Conservation (phyloP, 2,113 vertebrate genomes). For the Prunella fulvescens region DNA sequence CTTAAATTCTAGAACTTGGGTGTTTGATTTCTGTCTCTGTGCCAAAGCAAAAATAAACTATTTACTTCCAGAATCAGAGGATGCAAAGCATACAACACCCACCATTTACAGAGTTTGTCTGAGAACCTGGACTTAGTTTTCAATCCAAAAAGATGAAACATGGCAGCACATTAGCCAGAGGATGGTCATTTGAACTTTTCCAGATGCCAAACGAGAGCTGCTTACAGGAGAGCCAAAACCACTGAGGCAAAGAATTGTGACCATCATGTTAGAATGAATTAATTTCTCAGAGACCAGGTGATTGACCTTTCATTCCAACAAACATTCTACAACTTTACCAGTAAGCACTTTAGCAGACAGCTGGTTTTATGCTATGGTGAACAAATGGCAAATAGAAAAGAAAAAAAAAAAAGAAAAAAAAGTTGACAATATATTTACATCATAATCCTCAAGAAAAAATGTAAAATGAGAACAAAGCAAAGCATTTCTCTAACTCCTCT, state of each 20-base stretch:
- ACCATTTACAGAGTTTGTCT: neutral
- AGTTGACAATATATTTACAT: neutral
- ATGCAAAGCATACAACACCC: neutral
- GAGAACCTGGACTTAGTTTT: neutral
- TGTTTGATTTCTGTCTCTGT: neutral
- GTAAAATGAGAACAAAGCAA: neutral
- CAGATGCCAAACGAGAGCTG: neutral
- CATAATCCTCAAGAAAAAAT: neutral
- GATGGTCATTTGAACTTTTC: neutral
- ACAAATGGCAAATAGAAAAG: neutral
- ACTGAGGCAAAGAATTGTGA: neutral
- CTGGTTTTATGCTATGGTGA: neutral
- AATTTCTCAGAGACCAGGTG: neutral
- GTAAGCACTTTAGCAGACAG: neutral
- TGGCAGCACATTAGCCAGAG: neutral
- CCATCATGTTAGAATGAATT: neutral
- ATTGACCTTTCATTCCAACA: neutral
- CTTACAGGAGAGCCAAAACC: neutral
- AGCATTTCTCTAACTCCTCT: neutral
- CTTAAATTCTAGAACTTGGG: neutral
- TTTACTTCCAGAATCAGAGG: neutral
- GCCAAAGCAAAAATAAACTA: neutral
- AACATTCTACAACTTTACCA: neutral
- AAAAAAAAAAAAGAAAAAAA: too few relatives aligned
- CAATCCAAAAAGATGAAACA: neutral